These are phyloP conservation scores for Hypanus sabinus DNA, from an alignment of 2,113 vertebrate genomes.

Conservation along the genomic window DNA sequence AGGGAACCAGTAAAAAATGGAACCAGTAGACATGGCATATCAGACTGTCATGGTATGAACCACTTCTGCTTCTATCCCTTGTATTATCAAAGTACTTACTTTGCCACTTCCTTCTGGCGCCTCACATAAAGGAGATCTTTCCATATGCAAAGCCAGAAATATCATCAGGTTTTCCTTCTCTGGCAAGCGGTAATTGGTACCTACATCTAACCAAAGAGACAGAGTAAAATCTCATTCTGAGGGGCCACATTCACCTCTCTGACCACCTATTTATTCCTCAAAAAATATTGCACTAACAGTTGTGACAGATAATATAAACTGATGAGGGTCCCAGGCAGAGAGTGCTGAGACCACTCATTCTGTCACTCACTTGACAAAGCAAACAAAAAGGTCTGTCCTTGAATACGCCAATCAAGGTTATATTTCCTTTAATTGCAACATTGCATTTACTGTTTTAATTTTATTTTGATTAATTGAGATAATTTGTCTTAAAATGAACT, in stretches of 20 bases:
- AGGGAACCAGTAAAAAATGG: too few relatives aligned
- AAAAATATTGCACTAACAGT: too few relatives aligned
- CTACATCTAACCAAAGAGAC: neutral
- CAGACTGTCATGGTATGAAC: too few relatives aligned
- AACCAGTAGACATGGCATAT: too few relatives aligned
- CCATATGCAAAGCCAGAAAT: neutral
- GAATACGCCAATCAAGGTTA: neutral
- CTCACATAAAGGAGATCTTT: neutral
- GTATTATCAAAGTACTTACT: neutral
- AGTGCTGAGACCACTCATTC: too few relatives aligned
- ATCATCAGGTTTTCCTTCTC: neutral
- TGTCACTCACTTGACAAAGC: too few relatives aligned
- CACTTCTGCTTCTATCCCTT: too few relatives aligned
- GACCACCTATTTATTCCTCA: neutral
- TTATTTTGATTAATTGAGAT: neutral
- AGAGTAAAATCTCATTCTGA: neutral
- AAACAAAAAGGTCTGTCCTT: neutral
- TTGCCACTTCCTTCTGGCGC: neutral
- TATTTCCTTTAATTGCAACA: neutral
- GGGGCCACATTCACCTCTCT: neutral
- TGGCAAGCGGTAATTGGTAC: neutral
- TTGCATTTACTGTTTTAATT: neutral
- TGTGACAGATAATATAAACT: too few relatives aligned
- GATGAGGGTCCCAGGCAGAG: too few relatives aligned
- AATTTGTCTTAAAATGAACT: slow-evolving; percentile 11